Evolutionary conservation across 2,113 vertebrate genomes (phyloP).

Genomic region (Sterrhoptilus dennistouni): DNA sequence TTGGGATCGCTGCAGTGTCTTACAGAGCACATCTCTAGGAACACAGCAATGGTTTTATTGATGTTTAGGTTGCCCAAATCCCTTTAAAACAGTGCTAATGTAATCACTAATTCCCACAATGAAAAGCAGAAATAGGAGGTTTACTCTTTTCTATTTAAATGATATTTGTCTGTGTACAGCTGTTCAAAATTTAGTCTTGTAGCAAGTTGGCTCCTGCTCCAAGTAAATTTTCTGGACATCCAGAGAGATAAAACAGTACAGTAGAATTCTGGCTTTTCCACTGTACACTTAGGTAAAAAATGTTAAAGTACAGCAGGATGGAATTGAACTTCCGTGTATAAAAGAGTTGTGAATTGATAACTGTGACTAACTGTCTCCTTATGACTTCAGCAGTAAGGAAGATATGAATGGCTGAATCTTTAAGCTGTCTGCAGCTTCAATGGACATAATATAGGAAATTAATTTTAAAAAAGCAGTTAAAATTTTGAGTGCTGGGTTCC

Average conservation of each 20-base stretch:
- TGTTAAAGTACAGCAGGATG: background rate
- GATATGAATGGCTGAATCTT: background rate
- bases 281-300: background rate
- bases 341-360: background rate
- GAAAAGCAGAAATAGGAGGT: background rate
- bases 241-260: background rate
- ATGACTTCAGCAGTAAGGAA: background rate
- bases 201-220: background rate
- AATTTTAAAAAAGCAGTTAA: background rate
- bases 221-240: background rate
- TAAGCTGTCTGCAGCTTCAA: background rate
- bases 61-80: background rate
- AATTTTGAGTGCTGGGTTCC: background rate
- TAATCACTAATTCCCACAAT: background rate
- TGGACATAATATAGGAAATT: background rate
- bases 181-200: background rate
- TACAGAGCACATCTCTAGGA: background rate
- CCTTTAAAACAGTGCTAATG: background rate
- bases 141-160: background rate
- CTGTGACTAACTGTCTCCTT: background rate
- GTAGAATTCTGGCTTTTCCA: background rate
- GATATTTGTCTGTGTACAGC: background rate
- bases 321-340: background rate
- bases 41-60: background rate
- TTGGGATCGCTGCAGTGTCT: accelerated